A percentile compares a stretch with the other conserved stretches of the same genome.
Evolutionary conservation across 1,140 invertebrate genomes (phyloP).

Genomic region (Goniozus legneri): DNA sequence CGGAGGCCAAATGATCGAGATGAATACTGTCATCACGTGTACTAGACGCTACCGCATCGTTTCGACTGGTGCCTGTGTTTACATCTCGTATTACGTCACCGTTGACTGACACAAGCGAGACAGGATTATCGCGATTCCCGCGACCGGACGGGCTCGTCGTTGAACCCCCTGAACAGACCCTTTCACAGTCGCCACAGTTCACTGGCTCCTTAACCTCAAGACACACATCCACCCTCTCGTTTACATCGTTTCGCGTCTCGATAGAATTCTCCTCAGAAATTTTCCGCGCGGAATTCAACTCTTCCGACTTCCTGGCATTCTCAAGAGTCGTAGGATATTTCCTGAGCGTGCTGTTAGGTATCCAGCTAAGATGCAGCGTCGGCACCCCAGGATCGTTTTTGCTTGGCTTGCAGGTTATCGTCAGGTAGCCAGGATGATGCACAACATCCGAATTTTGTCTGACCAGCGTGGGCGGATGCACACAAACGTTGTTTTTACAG

Average conservation of each 20-base stretch:
- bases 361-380: slow-evolving; percentile 88
- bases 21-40: no score
- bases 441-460: slow-evolving; percentile 76
- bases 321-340: slow-evolving; percentile 79
- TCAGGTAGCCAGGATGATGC: slow-evolving; percentile 90
- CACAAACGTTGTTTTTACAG: slow-evolving; percentile 93
- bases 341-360: slow-evolving; percentile 84
- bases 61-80: slow-evolving; percentile 15
- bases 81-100: neutral
- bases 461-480: slow-evolving; percentile 82
- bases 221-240: slow-evolving; percentile 43
- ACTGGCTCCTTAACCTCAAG: slow-evolving; percentile 47
- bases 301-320: no score
- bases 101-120: neutral
- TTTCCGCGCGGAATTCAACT: slow-evolving; percentile 28
- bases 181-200: slow-evolving; percentile 46
- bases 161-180: slow-evolving; percentile 45
- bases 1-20: no score
- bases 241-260: slow-evolving; percentile 12
- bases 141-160: neutral
- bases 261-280: slow-evolving; percentile 18
- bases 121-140: no score
- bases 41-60: no score
- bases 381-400: slow-evolving; percentile 70
- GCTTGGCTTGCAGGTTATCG: slow-evolving; percentile 75